Evolutionary conservation across 2,797 vertebrate species (phyloP).

Genomic region (Rousettus madagascariensis): DNA sequence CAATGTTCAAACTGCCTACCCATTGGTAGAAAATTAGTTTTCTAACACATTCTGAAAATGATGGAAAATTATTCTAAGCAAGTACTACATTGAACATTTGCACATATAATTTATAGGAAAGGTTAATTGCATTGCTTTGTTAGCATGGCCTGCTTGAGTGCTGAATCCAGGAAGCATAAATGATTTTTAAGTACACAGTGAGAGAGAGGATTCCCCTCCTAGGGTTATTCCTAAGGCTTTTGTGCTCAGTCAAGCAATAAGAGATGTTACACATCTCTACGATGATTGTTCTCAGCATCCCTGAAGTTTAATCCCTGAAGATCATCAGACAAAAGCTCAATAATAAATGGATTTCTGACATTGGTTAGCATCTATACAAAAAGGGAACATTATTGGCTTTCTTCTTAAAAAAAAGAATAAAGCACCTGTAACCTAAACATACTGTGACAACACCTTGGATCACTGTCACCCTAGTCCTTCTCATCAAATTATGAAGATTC

Average conservation of each 20-base stretch:
- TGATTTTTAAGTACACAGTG: conserved; percentile 72
- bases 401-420: not conserved
- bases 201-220: conserved; percentile 41
- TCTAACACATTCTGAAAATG: conserved; percentile 11
- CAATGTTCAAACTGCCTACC: conserved; percentile 61
- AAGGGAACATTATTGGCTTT: not conserved
- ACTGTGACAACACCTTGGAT: not conserved
- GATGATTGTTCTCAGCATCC: conserved; percentile 69
- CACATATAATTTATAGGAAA: conserved; percentile 81
- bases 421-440: not conserved
- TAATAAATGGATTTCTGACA: conserved; percentile 73
- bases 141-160: conserved; percentile 45
- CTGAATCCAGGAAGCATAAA: conserved; percentile 66
- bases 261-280: conserved; percentile 65
- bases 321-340: conserved; percentile 71
- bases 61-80: conserved; percentile 70
- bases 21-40: conserved; percentile 63
- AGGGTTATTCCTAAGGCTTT: conserved; percentile 64
- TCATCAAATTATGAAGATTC: not conserved
- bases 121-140: conserved; percentile 79
- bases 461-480: not conserved
- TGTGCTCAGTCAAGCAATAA: conserved; percentile 70
- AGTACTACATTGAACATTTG: conserved; percentile 57
- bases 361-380: conserved; percentile 52
- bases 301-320: conserved; percentile 70